Base-by-base conservation (phyloP, 2,888 invertebrate genomes). In the Artemia sinica region DNA sequence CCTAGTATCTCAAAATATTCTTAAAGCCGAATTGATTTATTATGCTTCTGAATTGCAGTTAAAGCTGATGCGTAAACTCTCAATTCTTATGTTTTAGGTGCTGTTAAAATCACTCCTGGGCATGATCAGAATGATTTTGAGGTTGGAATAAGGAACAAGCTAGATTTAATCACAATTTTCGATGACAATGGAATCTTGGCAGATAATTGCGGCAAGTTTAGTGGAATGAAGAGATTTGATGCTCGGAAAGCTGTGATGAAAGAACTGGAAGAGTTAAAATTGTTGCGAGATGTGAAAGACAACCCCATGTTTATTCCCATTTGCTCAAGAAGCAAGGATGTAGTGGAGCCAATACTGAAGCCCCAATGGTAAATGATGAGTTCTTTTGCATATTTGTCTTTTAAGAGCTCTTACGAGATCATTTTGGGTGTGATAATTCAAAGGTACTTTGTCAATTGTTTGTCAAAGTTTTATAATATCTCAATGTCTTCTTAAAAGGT, bases 51-150 rank as follows among this genome's bases (percentile, higher is more conserved):
- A 28, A 28, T 28, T 28, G 28, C 28, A 2, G 28, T 28, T 28
- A 28, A 28, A n/a, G 28, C 4, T 1, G 28, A 28, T 28, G 28
- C 28, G 28, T 28, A 28, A 28, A 28, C 28, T 28, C 28, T 2
- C 4, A 28, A n/a, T 28, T 4, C 28, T 2, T 28, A 28, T 28
- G 50, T 72, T 63, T 67, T 72, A 87, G 91, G 97, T 73, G 96
- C 95, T 71, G 98, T 98, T 0, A 99, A 99, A 81, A 91, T 99
- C 71, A 97, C 97, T 1, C 97, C 98, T 0, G 96, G 94, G 3
- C 98, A 98, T 78, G 96, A 98, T 78, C 89, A 86, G 51, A 91
- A 91, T 76, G 98, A 99, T 81, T 98, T 95, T 78, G 95, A 95
- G 75, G 87, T 93, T 65, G 97, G 91, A 52, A 88, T 89, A 75